Percentiles rank a stretch among this genome's conserved stretches.
These are phyloP conservation scores for Uloborus plumipes DNA, from an alignment of 2,888 invertebrate species.

Conservation along the genomic window DNA sequence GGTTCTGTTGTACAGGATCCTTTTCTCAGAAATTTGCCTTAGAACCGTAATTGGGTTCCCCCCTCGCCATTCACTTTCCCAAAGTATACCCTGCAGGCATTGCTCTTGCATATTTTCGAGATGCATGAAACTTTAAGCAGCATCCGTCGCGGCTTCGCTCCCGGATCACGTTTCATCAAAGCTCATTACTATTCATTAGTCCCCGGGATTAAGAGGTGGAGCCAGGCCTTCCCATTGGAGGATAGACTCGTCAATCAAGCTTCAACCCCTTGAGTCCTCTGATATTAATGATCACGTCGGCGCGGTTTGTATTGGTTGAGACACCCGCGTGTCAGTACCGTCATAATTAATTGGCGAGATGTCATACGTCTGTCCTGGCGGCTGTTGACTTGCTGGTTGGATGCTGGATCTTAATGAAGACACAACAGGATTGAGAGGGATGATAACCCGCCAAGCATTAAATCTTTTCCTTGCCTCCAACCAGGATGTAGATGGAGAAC, in stretches of 20 bases:
- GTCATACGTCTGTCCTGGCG: slow-evolving; percentile 16
- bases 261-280: slow-evolving; percentile 43
- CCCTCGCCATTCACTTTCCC: too few relatives aligned
- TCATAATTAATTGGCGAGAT: slow-evolving; percentile 49
- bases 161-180: slow-evolving; percentile 51
- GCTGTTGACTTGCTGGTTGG: slow-evolving; percentile 14
- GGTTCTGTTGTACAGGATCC: too few relatives aligned
- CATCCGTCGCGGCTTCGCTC: neutral
- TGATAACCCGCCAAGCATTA: too few relatives aligned
- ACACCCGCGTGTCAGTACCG: slow-evolving; percentile 33
- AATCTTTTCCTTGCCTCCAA: too few relatives aligned
- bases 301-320: slow-evolving; percentile 41
- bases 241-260: slow-evolving; percentile 51
- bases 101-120: slow-evolving; percentile 19
- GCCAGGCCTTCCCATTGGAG: slow-evolving; percentile 41
- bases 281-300: slow-evolving; percentile 46
- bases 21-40: too few relatives aligned
- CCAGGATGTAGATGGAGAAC: too few relatives aligned
- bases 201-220: slow-evolving; percentile 55
- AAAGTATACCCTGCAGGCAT: slow-evolving; percentile 21
- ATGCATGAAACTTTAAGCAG: slow-evolving; percentile 7
- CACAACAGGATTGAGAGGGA: neutral
- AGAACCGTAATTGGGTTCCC: too few relatives aligned
- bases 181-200: slow-evolving; percentile 60
- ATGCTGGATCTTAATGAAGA: slow-evolving; percentile 25